Conservation (phyloP, 2,113 vertebrate genomes). For the Panthera uncia region DNA sequence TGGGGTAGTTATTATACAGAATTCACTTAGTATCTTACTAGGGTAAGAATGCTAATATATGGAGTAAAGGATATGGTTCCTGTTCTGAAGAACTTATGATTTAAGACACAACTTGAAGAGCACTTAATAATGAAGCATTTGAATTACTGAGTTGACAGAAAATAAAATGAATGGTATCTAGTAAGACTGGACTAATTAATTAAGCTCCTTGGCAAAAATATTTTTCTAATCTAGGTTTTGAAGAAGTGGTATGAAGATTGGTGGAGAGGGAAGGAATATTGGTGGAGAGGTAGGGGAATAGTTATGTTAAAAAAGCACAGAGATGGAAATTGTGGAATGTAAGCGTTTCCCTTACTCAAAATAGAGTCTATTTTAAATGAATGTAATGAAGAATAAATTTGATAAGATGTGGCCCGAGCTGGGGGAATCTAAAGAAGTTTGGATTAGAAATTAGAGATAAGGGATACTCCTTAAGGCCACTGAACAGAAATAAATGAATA, state of each 20-base stretch:
- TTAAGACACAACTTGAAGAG: not conserved
- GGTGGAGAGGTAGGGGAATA: not conserved
- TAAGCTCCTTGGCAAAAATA: slow-evolving; percentile 13
- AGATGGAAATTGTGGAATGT: not conserved
- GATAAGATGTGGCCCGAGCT: not conserved
- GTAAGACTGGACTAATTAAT: slow-evolving; percentile 16
- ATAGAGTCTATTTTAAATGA: slow-evolving; percentile 33
- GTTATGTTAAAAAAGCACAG: not conserved
- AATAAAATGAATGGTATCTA: not conserved
- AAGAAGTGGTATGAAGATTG: not conserved
- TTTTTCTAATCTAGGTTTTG: slow-evolving; percentile 8
- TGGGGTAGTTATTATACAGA: not conserved
- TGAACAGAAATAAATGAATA: slow-evolving; percentile 17
- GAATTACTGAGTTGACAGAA: not conserved
- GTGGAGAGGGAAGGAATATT: not conserved
- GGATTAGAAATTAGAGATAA: slow-evolving; percentile 29
- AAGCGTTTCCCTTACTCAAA: not conserved
- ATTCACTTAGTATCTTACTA: not conserved
- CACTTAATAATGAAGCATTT: not conserved
- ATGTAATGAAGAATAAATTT: slow-evolving; percentile 35
- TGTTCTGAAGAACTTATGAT: not conserved
- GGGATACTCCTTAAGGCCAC: not conserved
- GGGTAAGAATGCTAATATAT: not conserved
- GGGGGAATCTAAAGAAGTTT: slow-evolving; percentile 20
- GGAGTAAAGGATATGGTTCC: not conserved